Base-by-base conservation (phyloP, 2,888 invertebrate species). In the Scaptomyza reducta region DNA sequence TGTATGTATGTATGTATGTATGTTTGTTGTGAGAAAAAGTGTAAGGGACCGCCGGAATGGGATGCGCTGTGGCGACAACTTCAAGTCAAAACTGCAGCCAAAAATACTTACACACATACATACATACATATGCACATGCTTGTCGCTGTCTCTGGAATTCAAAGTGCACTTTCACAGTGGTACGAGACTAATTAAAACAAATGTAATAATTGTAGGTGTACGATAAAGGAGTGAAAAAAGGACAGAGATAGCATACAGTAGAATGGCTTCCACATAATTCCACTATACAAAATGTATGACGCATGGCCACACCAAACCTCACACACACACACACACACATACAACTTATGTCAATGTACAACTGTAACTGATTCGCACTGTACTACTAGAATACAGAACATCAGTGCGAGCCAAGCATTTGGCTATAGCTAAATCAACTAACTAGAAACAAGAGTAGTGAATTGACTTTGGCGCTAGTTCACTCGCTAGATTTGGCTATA, bases 51-150 rank as follows among this genome's bases (percentile, higher is more conserved):
- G 55, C n/a, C n/a, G 51, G 55, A 55, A 27, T 53, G 14, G 62
- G 3, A 58, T 62, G 67, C 13, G 68, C 50, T 50, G 16, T 5
- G 18, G 25, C 59, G 58, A 47, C 69, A 45, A 31, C 65, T 56
- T 51, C 59, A 64, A 70, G 62, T 61, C 50, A 63, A 74, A 63
- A 75, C 50, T 40, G 18, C 51, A 56, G 56, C 68, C 56, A 76
- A 81, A 79, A 84, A 81, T 78, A 63, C 18, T 9, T 13, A n/a
- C 11, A 18, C 10, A 14, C 14, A 38, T 13, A n/a, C 1, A 38
- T 14, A n/a, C 38, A 14, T 40, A 40, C 38, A 40, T 14, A 2
- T 5, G 6, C n/a, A n/a, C n/a, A 14, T 38, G 60, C 50, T 49
- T 60, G 53, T 45, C 38, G 38, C 64, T 18, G 69, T 31, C 54